Evolutionary conservation across 2,888 invertebrate genomes (phyloP), one percentile per base, ranked within the genome.

Genomic region (Trissonchulus latispiculum): DNA sequence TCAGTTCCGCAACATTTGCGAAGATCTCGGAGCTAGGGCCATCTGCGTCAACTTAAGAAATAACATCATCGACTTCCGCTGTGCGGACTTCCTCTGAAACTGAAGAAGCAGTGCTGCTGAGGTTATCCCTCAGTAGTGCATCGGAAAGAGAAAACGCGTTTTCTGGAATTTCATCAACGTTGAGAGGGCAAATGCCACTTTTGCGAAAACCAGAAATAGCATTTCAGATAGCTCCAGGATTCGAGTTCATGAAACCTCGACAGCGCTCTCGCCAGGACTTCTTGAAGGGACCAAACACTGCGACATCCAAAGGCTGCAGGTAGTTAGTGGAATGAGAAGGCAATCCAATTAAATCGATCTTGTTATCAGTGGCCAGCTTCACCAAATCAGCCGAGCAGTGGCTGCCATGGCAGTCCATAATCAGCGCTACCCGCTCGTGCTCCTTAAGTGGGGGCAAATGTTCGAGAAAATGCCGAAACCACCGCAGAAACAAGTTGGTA

Each of bases 321-420:
- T 68, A 36, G n/a, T n/a, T 36, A 15, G 69, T 35, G 31, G 69
- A 35, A n/a, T 68, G 69, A n/a, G 69, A 68, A 2, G 69, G 69
- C 3, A 68, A 36, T 23, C n/a, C 29, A 28, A 8, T 23, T 15
- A 68, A 36, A 36, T 32, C 35, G 15, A 68, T 36, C 8, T 68
- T 32, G n/a, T 68, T 23, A 2, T 68, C 33, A n/a, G 31, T 2
- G 15, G 69, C 69, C 15, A 36, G 28, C n/a, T 28, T 3, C 3
- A 8, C n/a, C 29, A 68, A n/a, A 2, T 68, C 36, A n/a, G 2
- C 33, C 2, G 8, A 2, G n/a, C 36, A 15, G 35, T 68, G 69
- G n/a, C 69, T 68, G 33, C 3, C n/a, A 36, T 68, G 69, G 2
- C 69, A 32, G n/a, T 68, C 69, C 31, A 68, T 8, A 32, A 32